These are phyloP conservation scores for Acrossocheilus fasciatus DNA, from an alignment of 2,797 vertebrate species.

Conservation along the genomic window DNA sequence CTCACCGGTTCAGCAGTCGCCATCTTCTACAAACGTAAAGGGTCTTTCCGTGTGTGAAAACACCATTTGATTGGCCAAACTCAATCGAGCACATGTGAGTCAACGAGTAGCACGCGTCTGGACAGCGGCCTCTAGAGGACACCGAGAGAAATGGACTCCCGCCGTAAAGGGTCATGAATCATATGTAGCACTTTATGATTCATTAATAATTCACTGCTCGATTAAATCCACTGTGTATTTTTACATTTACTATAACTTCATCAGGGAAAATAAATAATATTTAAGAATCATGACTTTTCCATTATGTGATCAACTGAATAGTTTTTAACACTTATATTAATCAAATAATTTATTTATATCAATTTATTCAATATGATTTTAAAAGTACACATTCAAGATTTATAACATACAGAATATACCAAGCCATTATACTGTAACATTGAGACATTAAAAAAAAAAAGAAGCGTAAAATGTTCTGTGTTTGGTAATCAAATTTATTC, in stretches of 20 bases:
- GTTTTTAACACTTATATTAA: background rate
- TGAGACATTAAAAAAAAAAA: background rate
- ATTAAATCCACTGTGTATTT: background rate
- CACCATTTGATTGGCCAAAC: constrained; percentile 80
- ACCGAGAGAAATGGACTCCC: background rate
- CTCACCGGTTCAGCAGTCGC: constrained; percentile 95
- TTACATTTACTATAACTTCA: background rate
- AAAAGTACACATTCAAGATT: background rate
- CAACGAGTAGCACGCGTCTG: background rate
- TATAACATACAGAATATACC: background rate
- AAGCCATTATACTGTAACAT: background rate
- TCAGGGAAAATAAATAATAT: background rate
- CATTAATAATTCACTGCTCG: too few relatives aligned
- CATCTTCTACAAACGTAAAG: constrained; percentile 87
- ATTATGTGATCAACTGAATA: background rate
- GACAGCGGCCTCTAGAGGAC: constrained; percentile 26
- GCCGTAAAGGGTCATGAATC: background rate
- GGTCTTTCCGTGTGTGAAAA: constrained; percentile 69
- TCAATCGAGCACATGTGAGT: background rate
- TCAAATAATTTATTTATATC: too few relatives aligned
- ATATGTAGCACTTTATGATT: background rate
- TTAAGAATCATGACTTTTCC: background rate
- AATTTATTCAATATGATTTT: background rate
- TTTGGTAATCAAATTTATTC: constrained; percentile 28
- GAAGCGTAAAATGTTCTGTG: background rate